Conservation (phyloP, 1,140 invertebrate genomes). For the Meloidogyne hapla region DNA sequence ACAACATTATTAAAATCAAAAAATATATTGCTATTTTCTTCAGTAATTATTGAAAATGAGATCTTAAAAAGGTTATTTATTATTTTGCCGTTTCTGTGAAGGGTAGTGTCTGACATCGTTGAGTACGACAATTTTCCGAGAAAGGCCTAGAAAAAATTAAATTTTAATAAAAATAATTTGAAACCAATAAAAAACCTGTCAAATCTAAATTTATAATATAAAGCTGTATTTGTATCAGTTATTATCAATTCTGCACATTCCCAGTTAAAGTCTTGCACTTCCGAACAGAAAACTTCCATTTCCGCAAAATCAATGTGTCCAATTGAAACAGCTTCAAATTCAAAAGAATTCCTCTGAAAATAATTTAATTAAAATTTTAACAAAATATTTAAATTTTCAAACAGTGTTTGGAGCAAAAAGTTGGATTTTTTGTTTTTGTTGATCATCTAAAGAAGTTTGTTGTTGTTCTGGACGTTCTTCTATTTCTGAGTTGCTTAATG, state of each 20-base stretch:
- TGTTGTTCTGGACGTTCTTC: not conserved
- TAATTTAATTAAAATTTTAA: not conserved
- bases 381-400: not conserved
- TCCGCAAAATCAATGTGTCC: conserved; percentile 44
- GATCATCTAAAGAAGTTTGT: not conserved
- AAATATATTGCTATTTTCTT: not conserved
- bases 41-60: not conserved
- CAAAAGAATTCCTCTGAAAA: conserved; percentile 41
- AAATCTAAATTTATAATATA: conserved; percentile 43
- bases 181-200: conserved; percentile 28
- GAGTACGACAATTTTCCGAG: not conserved
- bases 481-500: not conserved
- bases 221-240: conserved; percentile 32
- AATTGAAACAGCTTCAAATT: conserved; percentile 51
- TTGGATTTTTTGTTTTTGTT: not conserved
- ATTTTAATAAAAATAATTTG: not conserved
- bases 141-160: not conserved
- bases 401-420: conserved; percentile 22
- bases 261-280: conserved; percentile 29
- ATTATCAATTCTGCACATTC: conserved; percentile 46
- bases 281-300: conserved; percentile 33
- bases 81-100: not conserved
- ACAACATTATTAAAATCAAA: too few species aligned
- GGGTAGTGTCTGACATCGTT: not conserved
- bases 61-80: not conserved